Percentiles rank a stretch among this genome's conserved stretches.
Evolutionary conservation across 2,888 invertebrate genomes (phyloP).

Genomic region (Schizaphis graminum): DNA sequence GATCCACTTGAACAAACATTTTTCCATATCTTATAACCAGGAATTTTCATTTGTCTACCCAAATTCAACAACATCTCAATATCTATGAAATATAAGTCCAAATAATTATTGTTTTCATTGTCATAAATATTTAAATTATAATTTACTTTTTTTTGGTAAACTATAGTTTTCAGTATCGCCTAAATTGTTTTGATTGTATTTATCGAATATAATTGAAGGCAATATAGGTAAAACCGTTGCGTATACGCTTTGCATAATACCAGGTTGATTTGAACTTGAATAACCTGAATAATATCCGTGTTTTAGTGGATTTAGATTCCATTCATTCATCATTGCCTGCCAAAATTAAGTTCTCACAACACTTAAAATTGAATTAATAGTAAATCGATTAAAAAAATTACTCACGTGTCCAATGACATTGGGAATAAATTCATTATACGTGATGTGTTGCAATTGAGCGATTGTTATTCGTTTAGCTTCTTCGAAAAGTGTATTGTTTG

Average conservation of each 20-base stretch:
- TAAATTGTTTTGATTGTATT: slow-evolving; percentile 46
- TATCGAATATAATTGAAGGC: slow-evolving; percentile 79
- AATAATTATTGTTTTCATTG: neutral
- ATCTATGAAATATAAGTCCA: slow-evolving; percentile 6
- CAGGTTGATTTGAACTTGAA: slow-evolving; percentile 84
- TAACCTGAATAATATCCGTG: slow-evolving; percentile 85
- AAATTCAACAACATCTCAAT: slow-evolving; percentile 41
- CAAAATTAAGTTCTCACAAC: slow-evolving; percentile 65
- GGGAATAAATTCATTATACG: slow-evolving; percentile 92
- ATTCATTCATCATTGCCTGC: slow-evolving; percentile 74
- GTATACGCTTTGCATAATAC: slow-evolving; percentile 84
- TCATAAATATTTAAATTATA: neutral
- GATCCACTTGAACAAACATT: slow-evolving; percentile 17
- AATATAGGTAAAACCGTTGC: slow-evolving; percentile 82
- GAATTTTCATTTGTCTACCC: slow-evolving; percentile 61
- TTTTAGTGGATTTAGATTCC: slow-evolving; percentile 76
- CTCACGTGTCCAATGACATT: slow-evolving; percentile 86
- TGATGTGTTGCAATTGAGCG: slow-evolving; percentile 90
- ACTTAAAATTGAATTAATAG: slow-evolving; percentile 37
- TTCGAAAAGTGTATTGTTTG: slow-evolving; percentile 78
- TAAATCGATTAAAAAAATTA: slow-evolving; percentile 43
- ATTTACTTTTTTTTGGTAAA: slow-evolving; percentile 54
- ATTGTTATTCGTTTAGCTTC: slow-evolving; percentile 87
- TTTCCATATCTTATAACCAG: slow-evolving; percentile 46
- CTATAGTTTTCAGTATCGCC: slow-evolving; percentile 1